Conservation (phyloP, 2,888 invertebrate species). For the Rhogogaster chlorosoma region DNA sequence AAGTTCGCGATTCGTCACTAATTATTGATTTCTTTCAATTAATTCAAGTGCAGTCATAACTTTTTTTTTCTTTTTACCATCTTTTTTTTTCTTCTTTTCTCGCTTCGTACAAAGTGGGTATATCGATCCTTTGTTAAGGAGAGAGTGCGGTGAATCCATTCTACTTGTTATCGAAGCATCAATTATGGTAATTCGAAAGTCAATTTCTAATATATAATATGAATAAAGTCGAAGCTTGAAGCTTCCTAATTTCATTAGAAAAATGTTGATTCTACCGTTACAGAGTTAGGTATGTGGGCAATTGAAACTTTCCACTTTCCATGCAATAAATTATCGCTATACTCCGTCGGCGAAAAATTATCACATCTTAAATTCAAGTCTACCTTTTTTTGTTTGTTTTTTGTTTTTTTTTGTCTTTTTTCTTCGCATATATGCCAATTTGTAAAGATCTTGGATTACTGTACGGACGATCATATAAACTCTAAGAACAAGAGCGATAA, state of each 20-base stretch:
- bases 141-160: background rate
- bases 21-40: background rate
- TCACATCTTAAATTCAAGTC: background rate
- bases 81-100: too few species aligned
- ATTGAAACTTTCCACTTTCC: conserved; percentile 30
- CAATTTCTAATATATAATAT: conserved; percentile 8
- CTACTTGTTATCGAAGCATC: background rate
- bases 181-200: background rate
- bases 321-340: background rate
- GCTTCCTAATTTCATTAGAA: background rate
- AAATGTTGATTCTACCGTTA: background rate
- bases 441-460: too few species aligned
- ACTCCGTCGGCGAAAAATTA: background rate
- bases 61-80: background rate
- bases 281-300: background rate
- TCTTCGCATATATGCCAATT: too few species aligned
- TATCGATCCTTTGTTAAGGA: background rate
- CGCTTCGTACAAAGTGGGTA: background rate
- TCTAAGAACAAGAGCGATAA: too few species aligned
- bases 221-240: background rate
- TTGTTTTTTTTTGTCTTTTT: too few species aligned
- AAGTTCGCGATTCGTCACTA: background rate
- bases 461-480: too few species aligned
- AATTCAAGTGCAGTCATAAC: background rate
- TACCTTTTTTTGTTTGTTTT: background rate